Evolutionary conservation across 2,797 vertebrate species (phyloP), one percentile per base, ranked within the genome.

Genomic region (Urocyon cinereoargenteus): DNA sequence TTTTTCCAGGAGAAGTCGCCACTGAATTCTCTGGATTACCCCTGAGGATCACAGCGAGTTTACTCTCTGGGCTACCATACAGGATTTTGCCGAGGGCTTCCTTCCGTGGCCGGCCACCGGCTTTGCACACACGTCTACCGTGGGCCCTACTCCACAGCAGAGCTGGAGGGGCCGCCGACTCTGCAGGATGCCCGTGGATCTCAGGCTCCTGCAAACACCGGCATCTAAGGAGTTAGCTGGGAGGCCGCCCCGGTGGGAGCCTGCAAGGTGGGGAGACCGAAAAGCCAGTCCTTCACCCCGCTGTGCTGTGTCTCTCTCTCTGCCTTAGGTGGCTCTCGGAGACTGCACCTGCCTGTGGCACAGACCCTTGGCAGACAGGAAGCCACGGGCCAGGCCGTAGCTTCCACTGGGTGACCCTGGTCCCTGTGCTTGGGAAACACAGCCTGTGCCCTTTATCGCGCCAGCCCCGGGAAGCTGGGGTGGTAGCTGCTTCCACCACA

Each of bases 101-200:
- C 34, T 66, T 73, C 49, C 77, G 21, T 0, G 19, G 49, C 22
- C 62, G 19, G 12, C 2, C 14, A 31, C 16, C 78, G 57, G 77
- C 78, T 70, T 16, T 21, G 24, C n/a, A 26, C 70, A 22, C 73
- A n/a, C 7, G 0, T 10, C 3, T 7, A 22, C 19, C 9, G 18
- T 26, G 28, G 1, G 2, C 19, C 12, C 14, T 7, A 1, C 40
- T 31, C 40, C 13, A 0, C 4, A 13, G 7, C 5, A 26, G 90
- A 3, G 7, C 9, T 18, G 28, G 14, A 0, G 4, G 14, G 62
- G 45, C 2, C 19, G 31, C 31, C 1, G 13, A 8, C 9, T 19
- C 64, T 45, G 16, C 1, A 31, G 26, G 18, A 14, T 26, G 0
- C 5, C 19, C 28, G 24, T n/a, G 84, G 59, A 1, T 28, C 61